These are phyloP conservation scores for Meghimatium bilineatum DNA, from an alignment of 2,888 invertebrate genomes.

Conservation along the genomic window DNA sequence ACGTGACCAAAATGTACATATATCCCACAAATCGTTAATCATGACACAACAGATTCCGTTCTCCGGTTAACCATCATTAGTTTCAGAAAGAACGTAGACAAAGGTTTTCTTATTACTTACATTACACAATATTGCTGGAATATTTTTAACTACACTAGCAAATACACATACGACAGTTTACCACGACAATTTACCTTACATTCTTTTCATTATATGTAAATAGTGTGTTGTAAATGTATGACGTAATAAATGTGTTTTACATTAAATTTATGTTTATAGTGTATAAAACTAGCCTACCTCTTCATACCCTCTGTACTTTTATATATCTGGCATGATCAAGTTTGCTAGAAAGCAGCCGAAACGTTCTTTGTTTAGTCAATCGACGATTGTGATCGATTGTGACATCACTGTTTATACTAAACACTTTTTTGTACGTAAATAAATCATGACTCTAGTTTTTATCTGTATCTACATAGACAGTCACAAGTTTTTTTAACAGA, in stretches of 20 bases:
- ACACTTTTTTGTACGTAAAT: neutral
- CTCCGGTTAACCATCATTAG: too few relatives aligned
- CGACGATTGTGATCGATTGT: neutral
- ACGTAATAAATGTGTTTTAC: neutral
- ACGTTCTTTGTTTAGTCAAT: neutral
- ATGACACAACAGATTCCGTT: too few relatives aligned
- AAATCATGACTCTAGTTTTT: neutral
- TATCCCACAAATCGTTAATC: too few relatives aligned
- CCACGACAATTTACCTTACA: too few relatives aligned
- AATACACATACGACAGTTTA: too few relatives aligned
- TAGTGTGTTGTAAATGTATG: too few relatives aligned
- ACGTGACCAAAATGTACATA: too few relatives aligned
- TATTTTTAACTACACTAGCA: too few relatives aligned
- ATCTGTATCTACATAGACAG: neutral
- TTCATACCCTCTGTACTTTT: conserved; percentile 5
- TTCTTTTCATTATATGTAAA: too few relatives aligned
- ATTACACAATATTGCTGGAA: too few relatives aligned
- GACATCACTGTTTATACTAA: neutral
- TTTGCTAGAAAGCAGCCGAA: neutral
- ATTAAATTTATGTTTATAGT: conserved; percentile 13
- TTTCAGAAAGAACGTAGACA: too few relatives aligned
- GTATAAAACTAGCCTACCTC: conserved; percentile 33
- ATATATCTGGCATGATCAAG: neutral
- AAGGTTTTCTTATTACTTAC: too few relatives aligned
- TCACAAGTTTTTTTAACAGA: neutral